Percentiles rank a stretch among this genome's conserved stretches.
These are phyloP conservation scores for Mergus octosetaceus DNA, from an alignment of 2,797 vertebrate species.

Conservation along the genomic window DNA sequence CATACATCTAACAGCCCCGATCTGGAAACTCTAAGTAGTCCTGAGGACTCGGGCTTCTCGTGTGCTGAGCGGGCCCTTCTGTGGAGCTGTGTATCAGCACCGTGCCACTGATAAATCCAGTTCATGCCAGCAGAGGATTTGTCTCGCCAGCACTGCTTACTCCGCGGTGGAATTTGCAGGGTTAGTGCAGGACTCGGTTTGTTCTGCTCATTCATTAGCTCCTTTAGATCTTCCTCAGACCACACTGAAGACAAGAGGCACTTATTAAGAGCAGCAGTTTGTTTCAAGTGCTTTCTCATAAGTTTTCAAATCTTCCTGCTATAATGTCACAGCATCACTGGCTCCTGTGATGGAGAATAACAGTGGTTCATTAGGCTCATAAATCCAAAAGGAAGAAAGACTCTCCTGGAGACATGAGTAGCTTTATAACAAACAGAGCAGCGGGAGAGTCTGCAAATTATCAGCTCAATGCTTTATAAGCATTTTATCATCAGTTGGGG, in stretches of 20 bases:
- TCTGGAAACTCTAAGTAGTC: neutral
- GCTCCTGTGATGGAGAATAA: slow-evolving; percentile 50
- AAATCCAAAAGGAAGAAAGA: slow-evolving; percentile 65
- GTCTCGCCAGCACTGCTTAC: neutral
- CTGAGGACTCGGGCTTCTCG: neutral
- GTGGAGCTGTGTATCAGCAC: neutral
- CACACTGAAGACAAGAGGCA: slow-evolving; percentile 47
- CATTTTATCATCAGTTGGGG: slow-evolving; percentile 51
- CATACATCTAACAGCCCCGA: neutral
- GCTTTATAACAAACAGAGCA: slow-evolving; percentile 67
- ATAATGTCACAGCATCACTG: slow-evolving; percentile 35
- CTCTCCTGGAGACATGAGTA: slow-evolving; percentile 52
- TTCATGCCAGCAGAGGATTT: slow-evolving; percentile 6
- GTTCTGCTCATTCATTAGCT: slow-evolving; percentile 40
- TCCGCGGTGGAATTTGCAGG: neutral
- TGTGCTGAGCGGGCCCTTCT: neutral
- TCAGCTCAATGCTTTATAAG: slow-evolving; percentile 53
- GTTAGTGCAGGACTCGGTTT: neutral
- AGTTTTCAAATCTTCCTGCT: slow-evolving; percentile 54
- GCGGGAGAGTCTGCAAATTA: slow-evolving; percentile 65
- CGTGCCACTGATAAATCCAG: neutral
- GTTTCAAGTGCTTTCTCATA: slow-evolving; percentile 46
- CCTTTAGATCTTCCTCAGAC: slow-evolving; percentile 41
- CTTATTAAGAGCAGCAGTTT: slow-evolving; percentile 48
- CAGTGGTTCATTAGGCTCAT: slow-evolving; percentile 60